These are phyloP conservation scores for Eustalomyia histrio DNA, from an alignment of 2,888 invertebrate species.

Conservation along the genomic window DNA sequence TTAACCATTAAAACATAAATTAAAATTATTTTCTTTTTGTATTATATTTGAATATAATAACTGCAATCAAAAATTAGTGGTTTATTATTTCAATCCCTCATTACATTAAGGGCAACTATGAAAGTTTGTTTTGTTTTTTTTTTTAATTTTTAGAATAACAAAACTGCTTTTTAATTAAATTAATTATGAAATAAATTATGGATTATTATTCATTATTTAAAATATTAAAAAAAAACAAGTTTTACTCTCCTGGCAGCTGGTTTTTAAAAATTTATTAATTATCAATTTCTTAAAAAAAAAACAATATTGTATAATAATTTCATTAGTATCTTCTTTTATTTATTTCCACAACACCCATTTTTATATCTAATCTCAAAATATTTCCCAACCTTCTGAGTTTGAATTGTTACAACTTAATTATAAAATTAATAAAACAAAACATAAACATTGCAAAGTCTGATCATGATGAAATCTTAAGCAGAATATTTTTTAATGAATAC, in stretches of 20 bases:
- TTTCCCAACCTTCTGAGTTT: background rate
- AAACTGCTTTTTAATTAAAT: background rate
- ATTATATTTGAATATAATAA: background rate
- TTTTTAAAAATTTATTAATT: background rate
- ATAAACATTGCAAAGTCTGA: slow-evolving; percentile 76
- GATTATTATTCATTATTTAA: background rate
- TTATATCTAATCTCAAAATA: background rate
- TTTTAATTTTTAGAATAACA: background rate
- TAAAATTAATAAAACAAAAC: slow-evolving; percentile 27
- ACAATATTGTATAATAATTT: background rate
- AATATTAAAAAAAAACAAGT: background rate
- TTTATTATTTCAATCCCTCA: slow-evolving; percentile 14
- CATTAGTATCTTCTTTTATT: background rate
- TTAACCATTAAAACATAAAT: slow-evolving; percentile 59
- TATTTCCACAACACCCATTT: background rate
- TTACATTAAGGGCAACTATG: slow-evolving; percentile 3
- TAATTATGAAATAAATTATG: background rate
- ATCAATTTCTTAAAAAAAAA: background rate
- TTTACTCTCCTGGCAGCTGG: slow-evolving; percentile 6
- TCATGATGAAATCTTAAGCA: slow-evolving; percentile 75
- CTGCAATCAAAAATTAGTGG: slow-evolving; percentile 36
- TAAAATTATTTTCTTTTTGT: slow-evolving; percentile 65
- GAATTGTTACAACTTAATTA: background rate
- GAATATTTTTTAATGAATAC: slow-evolving; percentile 50
- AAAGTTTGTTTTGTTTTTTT: background rate